These are phyloP conservation scores for Muntiacus reevesi DNA, from an alignment of 2,113 vertebrate genomes.

Conservation along the genomic window DNA sequence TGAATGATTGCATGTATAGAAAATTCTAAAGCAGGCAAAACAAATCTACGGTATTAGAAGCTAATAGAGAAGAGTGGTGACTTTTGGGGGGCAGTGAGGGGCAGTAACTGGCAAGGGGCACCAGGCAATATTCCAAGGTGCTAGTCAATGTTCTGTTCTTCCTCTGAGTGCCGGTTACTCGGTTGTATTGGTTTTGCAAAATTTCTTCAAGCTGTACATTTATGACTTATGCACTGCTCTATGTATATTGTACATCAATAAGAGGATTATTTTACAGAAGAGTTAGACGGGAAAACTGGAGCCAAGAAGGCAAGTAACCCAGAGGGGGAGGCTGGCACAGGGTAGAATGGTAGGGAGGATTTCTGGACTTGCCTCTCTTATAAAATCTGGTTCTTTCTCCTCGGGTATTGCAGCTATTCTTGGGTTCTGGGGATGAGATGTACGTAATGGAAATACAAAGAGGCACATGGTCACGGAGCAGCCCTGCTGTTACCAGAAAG, in stretches of 20 bases:
- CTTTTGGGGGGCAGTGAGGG: neutral
- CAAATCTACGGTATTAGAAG: neutral
- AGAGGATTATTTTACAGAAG: neutral
- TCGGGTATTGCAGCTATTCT: neutral
- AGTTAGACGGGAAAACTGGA: neutral
- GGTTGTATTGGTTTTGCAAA: neutral
- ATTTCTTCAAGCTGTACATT: neutral
- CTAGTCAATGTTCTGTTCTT: neutral
- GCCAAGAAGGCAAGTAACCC: neutral
- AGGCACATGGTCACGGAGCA: neutral
- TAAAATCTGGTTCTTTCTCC: neutral
- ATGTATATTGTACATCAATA: neutral
- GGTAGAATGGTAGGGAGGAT: neutral
- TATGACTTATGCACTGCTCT: neutral
- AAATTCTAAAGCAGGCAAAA: neutral
- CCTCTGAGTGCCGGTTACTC: neutral
- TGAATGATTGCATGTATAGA: neutral
- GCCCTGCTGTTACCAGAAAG: neutral
- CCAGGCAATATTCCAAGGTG: neutral
- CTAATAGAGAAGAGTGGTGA: neutral
- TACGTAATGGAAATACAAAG: neutral
- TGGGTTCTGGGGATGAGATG: neutral
- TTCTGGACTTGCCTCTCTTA: neutral
- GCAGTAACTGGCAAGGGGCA: neutral
- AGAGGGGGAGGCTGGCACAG: neutral